These are phyloP conservation scores for Drosophila pruinosa DNA, from an alignment of 1,140 invertebrate genomes.

Conservation along the genomic window DNA sequence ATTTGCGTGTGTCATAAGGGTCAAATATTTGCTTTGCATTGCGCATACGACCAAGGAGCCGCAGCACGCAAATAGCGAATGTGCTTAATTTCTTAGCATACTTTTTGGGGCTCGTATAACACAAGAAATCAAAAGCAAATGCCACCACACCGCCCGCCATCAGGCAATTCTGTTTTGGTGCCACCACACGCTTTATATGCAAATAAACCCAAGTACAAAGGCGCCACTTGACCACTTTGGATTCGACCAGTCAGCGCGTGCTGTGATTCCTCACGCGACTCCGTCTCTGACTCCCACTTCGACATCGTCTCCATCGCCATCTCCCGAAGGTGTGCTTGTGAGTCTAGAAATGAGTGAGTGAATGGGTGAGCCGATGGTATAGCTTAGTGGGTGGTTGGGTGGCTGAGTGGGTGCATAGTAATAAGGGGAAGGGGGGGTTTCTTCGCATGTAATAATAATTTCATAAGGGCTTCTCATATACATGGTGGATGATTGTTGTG, in stretches of 20 bases:
- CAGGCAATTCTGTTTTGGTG: conserved; percentile 11
- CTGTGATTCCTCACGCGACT: conserved; percentile 73
- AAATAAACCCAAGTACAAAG: conserved; percentile 59
- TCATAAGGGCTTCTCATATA: conserved; percentile 50
- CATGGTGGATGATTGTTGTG: conserved; percentile 54
- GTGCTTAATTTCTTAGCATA: conserved; percentile 77
- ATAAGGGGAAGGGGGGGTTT: not conserved
- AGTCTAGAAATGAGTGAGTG: conserved; percentile 14
- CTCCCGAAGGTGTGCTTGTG: conserved; percentile 15
- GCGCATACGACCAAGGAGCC: conserved; percentile 62
- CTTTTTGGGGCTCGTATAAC: conserved; percentile 55
- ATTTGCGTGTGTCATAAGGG: conserved; percentile 60
- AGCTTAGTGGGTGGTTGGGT: not conserved
- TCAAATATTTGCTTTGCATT: conserved; percentile 53
- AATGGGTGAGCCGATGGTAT: not conserved
- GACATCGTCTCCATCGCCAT: conserved; percentile 22
- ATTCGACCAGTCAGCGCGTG: conserved; percentile 45
- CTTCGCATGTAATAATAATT: conserved; percentile 69
- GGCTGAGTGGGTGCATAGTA: not conserved
- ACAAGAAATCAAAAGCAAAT: conserved; percentile 48
- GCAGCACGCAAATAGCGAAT: conserved; percentile 63
- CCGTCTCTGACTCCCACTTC: conserved; percentile 1
- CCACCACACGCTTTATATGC: conserved; percentile 67
- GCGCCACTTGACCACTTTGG: conserved; percentile 64
- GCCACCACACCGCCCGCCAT: not conserved